Evolutionary conservation across 2,797 vertebrate species (phyloP), one percentile per base, ranked within the genome.

Genomic region (Kryptolebias ocellatus): DNA sequence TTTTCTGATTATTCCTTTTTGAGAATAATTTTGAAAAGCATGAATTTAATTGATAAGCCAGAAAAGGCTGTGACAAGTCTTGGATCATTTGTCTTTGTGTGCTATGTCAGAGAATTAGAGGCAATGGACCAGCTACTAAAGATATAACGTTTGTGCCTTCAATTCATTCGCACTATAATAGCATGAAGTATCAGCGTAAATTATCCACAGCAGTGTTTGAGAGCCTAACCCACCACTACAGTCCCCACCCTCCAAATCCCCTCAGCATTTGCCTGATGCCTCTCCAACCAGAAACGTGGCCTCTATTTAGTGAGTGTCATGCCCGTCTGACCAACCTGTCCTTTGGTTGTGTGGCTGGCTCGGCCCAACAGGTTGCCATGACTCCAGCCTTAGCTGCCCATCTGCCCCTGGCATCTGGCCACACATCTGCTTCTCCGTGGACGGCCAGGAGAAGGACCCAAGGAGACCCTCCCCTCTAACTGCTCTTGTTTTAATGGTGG

Each of bases 331-430:
- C 85, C 77, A 80, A 89, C 90, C 89, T 93, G 94, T 93, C 92
- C 87, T 89, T 83, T 92, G 86, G 93, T 92, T 87, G 85, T 93
- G 93, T 93, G 92, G 91, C 91, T 87, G 89, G 83, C 91, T 91
- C 83, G 86, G 91, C 89, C 94, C 95, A 96, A 96, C 96, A 96
- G 95, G 96, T 96, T 95, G 91, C 67, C 53, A 81, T 85, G 62
- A 87, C 91, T 87, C 76, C 79, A 86, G 90, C 92, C 94, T 89
- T 89, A 84, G 76, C 73, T 80, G 89, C 90, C 87, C 89, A 90
- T 91, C 89, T 93, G 93, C 69, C 84, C 54, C 53, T 74, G 61
- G 81, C 92, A 92, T 90, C 92, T 94, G 93, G 83, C 84, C 64
- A 39, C 75, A 91, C 91, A 92, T 92, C 89, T 92, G 91, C 60